These are phyloP conservation scores for Macrophya alboannulata DNA, from an alignment of 2,888 invertebrate genomes.

Conservation along the genomic window DNA sequence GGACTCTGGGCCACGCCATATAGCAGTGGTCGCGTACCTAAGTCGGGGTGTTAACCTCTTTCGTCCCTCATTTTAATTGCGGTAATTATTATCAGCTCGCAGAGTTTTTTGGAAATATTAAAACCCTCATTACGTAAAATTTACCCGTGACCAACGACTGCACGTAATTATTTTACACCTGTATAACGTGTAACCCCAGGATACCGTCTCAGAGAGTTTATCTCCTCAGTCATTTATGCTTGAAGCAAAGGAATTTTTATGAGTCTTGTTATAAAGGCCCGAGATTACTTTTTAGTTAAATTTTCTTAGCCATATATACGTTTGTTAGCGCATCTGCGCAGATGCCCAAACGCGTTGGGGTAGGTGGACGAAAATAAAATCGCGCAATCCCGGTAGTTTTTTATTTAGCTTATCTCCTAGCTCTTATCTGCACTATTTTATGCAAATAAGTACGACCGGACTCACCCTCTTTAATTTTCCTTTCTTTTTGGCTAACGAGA, in stretches of 20 bases:
- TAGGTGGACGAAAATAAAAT: background rate
- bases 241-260: constrained; percentile 39
- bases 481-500: background rate
- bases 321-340: constrained; percentile 11
- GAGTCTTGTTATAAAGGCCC: constrained; percentile 22
- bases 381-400: background rate
- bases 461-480: background rate
- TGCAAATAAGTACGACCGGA: background rate
- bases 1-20: background rate
- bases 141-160: background rate
- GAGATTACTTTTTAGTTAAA: constrained; percentile 20
- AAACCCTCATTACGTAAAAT: background rate
- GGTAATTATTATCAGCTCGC: background rate
- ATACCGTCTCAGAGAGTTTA: constrained; percentile 21
- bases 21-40: background rate
- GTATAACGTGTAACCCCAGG: background rate
- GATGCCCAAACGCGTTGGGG: background rate
- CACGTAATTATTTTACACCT: background rate
- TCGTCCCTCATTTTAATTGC: background rate
- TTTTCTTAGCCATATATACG: constrained; percentile 5
- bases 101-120: background rate
- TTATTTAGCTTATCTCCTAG: background rate
- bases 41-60: background rate
- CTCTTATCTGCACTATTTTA: constrained; percentile 2
- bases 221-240: background rate